Evolutionary conservation across 2,797 vertebrate species (phyloP).

Genomic region (Siniperca scherzeri): DNA sequence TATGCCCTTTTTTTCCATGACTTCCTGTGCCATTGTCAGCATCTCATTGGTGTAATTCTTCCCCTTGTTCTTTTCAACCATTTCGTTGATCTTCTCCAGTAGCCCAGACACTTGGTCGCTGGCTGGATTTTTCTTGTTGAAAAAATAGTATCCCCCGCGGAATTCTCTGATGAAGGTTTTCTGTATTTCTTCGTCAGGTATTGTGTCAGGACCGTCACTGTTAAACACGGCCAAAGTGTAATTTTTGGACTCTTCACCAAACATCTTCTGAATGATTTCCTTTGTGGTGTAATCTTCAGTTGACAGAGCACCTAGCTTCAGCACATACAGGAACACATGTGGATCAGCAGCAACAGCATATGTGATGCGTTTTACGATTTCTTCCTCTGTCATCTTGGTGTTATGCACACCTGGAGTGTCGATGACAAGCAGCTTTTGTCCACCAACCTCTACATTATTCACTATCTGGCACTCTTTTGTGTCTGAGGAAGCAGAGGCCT

Average conservation of each 20-base stretch:
- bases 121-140: background rate
- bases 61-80: background rate
- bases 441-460: background rate
- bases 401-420: background rate
- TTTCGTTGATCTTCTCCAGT: background rate
- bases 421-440: background rate
- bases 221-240: background rate
- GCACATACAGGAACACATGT: background rate
- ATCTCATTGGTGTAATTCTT: background rate
- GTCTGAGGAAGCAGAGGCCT: background rate
- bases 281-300: fast-evolving
- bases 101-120: background rate
- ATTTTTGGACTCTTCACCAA: background rate
- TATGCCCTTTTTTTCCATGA: too few relatives aligned
- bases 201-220: background rate
- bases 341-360: background rate
- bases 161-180: background rate
- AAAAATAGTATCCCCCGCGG: background rate
- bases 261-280: background rate
- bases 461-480: background rate
- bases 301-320: fast-evolving
- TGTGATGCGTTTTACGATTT: background rate
- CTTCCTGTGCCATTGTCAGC: background rate
- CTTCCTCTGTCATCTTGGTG: fast-evolving
- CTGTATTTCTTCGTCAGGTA: background rate